Evolutionary conservation across 2,113 vertebrate species (phyloP).

Genomic region (Spheniscus mendiculus): DNA sequence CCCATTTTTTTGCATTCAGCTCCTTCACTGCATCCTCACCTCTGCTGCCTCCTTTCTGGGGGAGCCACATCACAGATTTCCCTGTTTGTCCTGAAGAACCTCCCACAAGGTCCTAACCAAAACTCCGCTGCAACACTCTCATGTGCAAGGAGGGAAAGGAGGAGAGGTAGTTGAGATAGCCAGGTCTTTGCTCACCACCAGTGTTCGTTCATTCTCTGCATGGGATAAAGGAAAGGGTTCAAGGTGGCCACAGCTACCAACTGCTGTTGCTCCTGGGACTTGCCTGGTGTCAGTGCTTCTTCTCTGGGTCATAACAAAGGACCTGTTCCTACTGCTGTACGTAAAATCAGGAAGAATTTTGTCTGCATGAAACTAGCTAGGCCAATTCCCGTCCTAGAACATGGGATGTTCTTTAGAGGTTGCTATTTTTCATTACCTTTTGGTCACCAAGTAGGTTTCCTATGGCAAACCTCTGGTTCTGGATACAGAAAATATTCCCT

Average conservation of each 20-base stretch:
- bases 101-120: background rate
- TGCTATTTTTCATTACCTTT: background rate
- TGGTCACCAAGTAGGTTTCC: background rate
- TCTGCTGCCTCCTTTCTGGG: background rate
- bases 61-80: background rate
- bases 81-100: background rate
- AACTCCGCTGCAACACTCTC: background rate
- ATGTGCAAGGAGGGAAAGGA: background rate
- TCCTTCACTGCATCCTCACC: background rate
- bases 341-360: background rate
- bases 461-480: background rate
- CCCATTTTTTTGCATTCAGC: background rate
- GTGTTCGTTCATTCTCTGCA: background rate
- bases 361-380: background rate
- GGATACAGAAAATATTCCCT: background rate
- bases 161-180: background rate
- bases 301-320: background rate
- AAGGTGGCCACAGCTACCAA: background rate
- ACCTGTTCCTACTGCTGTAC: background rate
- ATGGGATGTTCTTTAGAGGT: background rate
- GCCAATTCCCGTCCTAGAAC: background rate
- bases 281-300: background rate
- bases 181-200: background rate
- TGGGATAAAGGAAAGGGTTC: background rate
- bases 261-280: background rate